These are phyloP conservation scores for Ganaspis brasiliensis DNA, from an alignment of 2,888 invertebrate species.

Conservation along the genomic window DNA sequence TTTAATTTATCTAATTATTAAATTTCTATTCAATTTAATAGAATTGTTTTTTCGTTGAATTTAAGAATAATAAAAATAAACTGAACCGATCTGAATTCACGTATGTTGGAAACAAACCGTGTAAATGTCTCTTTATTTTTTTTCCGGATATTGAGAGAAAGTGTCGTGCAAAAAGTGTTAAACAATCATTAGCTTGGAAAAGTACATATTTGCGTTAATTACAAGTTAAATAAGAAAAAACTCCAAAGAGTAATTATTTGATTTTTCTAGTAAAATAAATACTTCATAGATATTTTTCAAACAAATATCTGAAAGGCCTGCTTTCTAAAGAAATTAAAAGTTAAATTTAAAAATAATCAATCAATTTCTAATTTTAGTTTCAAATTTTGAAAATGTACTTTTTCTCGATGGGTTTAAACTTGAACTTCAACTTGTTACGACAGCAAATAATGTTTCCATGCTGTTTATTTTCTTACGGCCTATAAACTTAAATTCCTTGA, in stretches of 20 bases:
- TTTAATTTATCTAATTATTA: too few relatives aligned
- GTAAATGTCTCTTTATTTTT: slow-evolving; percentile 35
- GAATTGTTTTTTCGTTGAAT: too few relatives aligned
- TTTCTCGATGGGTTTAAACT: slow-evolving; percentile 49
- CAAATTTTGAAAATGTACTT: slow-evolving; percentile 29
- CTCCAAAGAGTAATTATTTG: too few relatives aligned
- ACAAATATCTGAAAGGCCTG: too few relatives aligned
- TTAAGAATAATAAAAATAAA: neutral
- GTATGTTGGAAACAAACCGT: slow-evolving; percentile 6
- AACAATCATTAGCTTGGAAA: slow-evolving; percentile 64
- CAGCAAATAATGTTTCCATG: slow-evolving; percentile 10
- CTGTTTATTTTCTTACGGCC: slow-evolving; percentile 12
- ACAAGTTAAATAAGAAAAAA: neutral
- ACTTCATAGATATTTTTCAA: too few relatives aligned
- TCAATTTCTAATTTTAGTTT: neutral
- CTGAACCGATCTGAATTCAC: slow-evolving; percentile 23
- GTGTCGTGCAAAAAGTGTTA: slow-evolving; percentile 53
- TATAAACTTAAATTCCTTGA: slow-evolving; percentile 3
- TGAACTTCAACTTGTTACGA: slow-evolving; percentile 65
- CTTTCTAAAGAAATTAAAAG: too few relatives aligned
- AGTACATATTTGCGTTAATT: slow-evolving; percentile 29
- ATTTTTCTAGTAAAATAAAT: too few relatives aligned
- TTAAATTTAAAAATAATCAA: neutral
- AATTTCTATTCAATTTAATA: too few relatives aligned
- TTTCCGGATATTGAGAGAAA: slow-evolving; percentile 70